Percentiles rank a stretch among this genome's conserved stretches.
These are phyloP conservation scores for Sphenopsis melanotis DNA, from an alignment of 2,797 vertebrate species.

Conservation along the genomic window DNA sequence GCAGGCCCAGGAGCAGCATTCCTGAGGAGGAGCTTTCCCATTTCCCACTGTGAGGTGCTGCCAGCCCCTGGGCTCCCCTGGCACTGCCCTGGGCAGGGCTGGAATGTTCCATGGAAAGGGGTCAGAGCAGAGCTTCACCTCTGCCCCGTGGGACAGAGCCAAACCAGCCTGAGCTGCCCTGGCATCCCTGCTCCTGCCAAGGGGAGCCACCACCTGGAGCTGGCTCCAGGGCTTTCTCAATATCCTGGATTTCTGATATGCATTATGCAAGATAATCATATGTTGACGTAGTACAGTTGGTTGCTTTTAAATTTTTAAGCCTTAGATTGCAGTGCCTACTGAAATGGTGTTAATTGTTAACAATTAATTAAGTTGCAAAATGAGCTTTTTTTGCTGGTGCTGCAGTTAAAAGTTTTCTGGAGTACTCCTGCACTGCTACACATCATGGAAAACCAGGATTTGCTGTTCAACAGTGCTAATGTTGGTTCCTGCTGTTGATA, in stretches of 20 bases:
- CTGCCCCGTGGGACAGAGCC: background rate
- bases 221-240: background rate
- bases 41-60: background rate
- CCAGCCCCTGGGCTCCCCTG: background rate
- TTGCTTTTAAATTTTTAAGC: background rate
- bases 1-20: background rate
- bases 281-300: background rate
- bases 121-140: background rate
- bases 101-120: background rate
- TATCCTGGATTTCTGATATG: background rate
- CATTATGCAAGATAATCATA: background rate
- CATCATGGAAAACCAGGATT: accelerated
- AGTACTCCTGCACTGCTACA: background rate
- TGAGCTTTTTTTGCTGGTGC: background rate
- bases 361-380: background rate
- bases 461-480: background rate
- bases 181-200: background rate
- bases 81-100: background rate
- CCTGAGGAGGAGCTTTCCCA: background rate
- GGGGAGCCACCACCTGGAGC: background rate
- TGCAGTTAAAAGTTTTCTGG: background rate
- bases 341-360: background rate
- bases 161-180: background rate
- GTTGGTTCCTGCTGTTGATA: background rate
- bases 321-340: background rate